Evolutionary conservation across 2,888 invertebrate species (phyloP), one percentile per base, ranked within the genome.

Genomic region (Piscicola geometra): DNA sequence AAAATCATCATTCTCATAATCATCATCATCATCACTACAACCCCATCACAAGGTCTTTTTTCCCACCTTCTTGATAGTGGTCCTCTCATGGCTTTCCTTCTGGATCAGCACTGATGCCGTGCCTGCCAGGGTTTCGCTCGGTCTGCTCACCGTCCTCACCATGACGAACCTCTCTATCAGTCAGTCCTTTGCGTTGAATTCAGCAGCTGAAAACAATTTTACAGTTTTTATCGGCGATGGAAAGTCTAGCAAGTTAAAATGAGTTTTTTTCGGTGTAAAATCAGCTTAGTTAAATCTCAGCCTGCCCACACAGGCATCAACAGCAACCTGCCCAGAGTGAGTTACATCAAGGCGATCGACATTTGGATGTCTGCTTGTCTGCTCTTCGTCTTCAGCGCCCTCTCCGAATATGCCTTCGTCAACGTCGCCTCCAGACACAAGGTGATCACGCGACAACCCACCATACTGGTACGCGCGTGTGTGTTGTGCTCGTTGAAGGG

Each of bases 301-400:
- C 21, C 64, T 30, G 9, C 64, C 21, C 3, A 2, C 35, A 30
- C 15, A 67, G 67, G 93, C 83, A 93, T 93, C 0, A 93, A 93
- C 83, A 91, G 93, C 82, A 92, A 91, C 25, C 87, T 94, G 80
- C 94, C 93, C 0, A 93, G 93, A 0, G 94, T 94, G 0, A 93
- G 93, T 0, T 94, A 94, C 85, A 92, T 94, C 0, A 94, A 94
- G 86, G 93, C 93, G 0, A 93, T 94, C 75, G 94, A 81, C 76
- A 79, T 81, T 18, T 81, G 81, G 81, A 81, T 81, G 81, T 79
- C 80, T 25, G 77, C 80, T 18, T 81, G 81, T 76, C 78, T 81
- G 1, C 52, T 81, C 30, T 81, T 81, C 71, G 81, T 81, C 69
- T 81, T 81, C 78, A 77, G 79, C 30, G 81, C 81, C 21, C 78